Evolutionary conservation across 2,888 invertebrate species (phyloP), one percentile per base, ranked within the genome.

Genomic region (Pogonocherus hispidulus): DNA sequence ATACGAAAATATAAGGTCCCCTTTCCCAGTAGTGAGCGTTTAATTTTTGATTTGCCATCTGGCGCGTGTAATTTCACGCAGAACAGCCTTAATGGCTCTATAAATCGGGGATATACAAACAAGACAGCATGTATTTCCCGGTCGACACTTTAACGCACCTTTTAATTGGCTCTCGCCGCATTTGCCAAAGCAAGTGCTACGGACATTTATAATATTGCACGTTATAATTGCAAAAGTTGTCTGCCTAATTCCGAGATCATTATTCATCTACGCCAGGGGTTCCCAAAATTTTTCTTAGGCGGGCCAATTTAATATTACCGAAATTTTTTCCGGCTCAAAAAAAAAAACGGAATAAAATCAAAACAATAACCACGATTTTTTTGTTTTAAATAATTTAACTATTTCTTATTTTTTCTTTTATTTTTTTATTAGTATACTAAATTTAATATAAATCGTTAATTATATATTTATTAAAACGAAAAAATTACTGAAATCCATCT

Each of bases 151-250:
- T 79, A 79, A 80, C 76, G 69, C 78, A 78, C 78, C 78, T 80
- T 76, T 76, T 81, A 81, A 80, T 81, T 80, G 78, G 76, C 74
- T 71, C 57, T 77, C 76, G 74, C 74, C 76, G 76, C 75, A 77
- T 79, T 71, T 80, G 80, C 78, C 80, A 81, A 75, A 51, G 60
- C 75, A 76, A 77, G 77, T 78, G 79, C 73, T 71, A 63, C 51
- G 35, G 49, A 20, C 73, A 76, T 79, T 76, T 75, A 78, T 74
- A 71, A 69, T 51, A 9, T 47, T 20, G 3, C 44, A 4, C 9
- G n/a, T 5, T 23, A 51, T 23, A n/a, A 23, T 32, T 20, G 32
- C 32, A 6, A 32, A 6, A 32, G 2, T 6, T 32, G 32, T 32
- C 32, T 32, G 6, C 8, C 32, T 9, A 32, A 32, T 32, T 32